phyloP scores from a whole-genome alignment of 2,888 invertebrate genomes.

The Leptarthrus brevirostris region DNA sequence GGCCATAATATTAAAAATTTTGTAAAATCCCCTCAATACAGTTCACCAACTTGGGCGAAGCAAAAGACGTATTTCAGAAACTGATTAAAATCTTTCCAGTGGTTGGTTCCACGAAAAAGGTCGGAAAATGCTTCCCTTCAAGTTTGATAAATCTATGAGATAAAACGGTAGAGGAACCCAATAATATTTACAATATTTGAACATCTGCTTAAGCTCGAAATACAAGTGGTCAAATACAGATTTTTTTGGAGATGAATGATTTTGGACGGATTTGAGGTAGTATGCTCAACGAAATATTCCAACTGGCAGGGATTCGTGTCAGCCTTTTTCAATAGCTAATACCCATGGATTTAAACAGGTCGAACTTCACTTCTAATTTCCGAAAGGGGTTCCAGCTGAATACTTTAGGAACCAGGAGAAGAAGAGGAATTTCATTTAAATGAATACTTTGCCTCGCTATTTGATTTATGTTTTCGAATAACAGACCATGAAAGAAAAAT shows the following conservation, averaged over 20 bases:
- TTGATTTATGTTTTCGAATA: conserved; percentile 28
- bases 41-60: background rate
- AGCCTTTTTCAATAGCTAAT: background rate
- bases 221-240: conserved; percentile 22
- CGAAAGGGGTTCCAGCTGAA: conserved; percentile 33
- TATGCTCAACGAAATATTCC: background rate
- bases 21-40: too few relatives aligned
- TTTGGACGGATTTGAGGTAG: conserved; percentile 7
- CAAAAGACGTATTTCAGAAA: background rate
- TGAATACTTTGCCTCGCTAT: background rate
- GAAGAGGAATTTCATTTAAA: background rate
- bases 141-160: conserved; percentile 12
- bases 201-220: background rate
- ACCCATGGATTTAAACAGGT: conserved; percentile 19
- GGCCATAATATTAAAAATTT: too few relatives aligned
- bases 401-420: conserved; percentile 17
- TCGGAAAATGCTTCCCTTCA: background rate
- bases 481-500: background rate
- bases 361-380: conserved; percentile 38
- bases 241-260: conserved; percentile 28
- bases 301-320: background rate
- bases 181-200: conserved; percentile 30
- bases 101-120: conserved; percentile 24
- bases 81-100: conserved; percentile 36
- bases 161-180: background rate